These are phyloP conservation scores for Rhagologus leucostigma DNA, from an alignment of 2,113 vertebrate genomes.

Conservation along the genomic window DNA sequence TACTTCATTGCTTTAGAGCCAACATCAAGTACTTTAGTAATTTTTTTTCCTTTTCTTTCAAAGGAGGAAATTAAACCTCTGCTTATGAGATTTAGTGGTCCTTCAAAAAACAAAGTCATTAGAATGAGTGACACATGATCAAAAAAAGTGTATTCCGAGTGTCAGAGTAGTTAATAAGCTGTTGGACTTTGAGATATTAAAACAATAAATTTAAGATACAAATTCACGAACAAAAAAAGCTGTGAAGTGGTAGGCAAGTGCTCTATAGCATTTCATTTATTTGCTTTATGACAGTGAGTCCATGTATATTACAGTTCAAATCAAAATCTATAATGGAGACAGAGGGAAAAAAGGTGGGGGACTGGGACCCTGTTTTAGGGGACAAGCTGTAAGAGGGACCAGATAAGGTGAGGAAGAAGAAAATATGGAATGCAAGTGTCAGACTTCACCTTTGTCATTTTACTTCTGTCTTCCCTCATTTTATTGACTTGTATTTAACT, in stretches of 20 bases:
- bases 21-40: conserved; percentile 55
- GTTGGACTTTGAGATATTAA: conserved; percentile 74
- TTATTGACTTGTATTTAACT: not conserved
- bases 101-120: conserved; percentile 70
- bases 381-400: not conserved
- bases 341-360: not conserved
- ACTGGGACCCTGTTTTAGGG: not conserved
- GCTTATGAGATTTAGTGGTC: conserved; percentile 68
- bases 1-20: conserved; percentile 57
- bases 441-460: not conserved
- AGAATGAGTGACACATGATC: conserved; percentile 55
- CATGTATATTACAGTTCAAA: conserved; percentile 3
- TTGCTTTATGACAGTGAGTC: not conserved
- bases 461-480: not conserved
- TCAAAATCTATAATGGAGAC: conserved; percentile 8
- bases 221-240: conserved; percentile 39
- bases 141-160: conserved; percentile 53
- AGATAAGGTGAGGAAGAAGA: not conserved
- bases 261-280: conserved; percentile 13
- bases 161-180: conserved; percentile 69
- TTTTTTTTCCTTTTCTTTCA: conserved; percentile 61
- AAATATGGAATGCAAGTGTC: not conserved
- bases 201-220: conserved; percentile 70
- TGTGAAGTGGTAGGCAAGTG: conserved; percentile 11
- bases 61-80: conserved; percentile 71